These are phyloP conservation scores for Plagodis dolabraria DNA, from an alignment of 2,888 invertebrate genomes.

Conservation along the genomic window DNA sequence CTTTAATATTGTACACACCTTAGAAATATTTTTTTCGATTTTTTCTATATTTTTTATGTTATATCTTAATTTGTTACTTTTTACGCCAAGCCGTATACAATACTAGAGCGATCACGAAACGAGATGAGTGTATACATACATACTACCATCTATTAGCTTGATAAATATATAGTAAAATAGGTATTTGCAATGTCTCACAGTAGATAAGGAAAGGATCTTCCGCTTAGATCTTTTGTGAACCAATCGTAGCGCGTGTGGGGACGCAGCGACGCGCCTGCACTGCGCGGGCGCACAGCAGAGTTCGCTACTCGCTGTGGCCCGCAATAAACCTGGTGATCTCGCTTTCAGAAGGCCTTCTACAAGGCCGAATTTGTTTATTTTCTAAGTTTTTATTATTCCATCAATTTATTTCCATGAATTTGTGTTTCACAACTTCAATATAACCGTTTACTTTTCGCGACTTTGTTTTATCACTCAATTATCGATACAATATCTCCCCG, in stretches of 20 bases:
- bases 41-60: constrained; percentile 55
- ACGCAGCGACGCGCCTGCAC: constrained; percentile 3
- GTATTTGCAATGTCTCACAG: constrained; percentile 43
- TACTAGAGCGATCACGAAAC: constrained; percentile 75
- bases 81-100: constrained; percentile 80
- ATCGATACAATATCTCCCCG: constrained; percentile 33
- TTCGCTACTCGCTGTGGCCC: constrained; percentile 2
- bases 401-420: constrained; percentile 32
- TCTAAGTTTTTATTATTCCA: constrained; percentile 41
- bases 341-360: constrained; percentile 46
- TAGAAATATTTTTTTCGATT: constrained; percentile 64
- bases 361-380: constrained; percentile 56
- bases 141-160: constrained; percentile 63
- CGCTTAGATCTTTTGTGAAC: constrained; percentile 18
- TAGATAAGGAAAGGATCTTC: constrained; percentile 58
- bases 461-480: constrained; percentile 4
- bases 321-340: constrained; percentile 8
- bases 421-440: constrained; percentile 1
- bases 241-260: background rate
- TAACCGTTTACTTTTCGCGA: constrained; percentile 7
- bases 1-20: constrained; percentile 82
- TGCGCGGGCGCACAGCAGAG: background rate
- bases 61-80: constrained; percentile 75
- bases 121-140: constrained; percentile 72
- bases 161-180: constrained; percentile 80